Base-by-base conservation (phyloP, 2,888 invertebrate species). In the Eretmocerus hayati region DNA sequence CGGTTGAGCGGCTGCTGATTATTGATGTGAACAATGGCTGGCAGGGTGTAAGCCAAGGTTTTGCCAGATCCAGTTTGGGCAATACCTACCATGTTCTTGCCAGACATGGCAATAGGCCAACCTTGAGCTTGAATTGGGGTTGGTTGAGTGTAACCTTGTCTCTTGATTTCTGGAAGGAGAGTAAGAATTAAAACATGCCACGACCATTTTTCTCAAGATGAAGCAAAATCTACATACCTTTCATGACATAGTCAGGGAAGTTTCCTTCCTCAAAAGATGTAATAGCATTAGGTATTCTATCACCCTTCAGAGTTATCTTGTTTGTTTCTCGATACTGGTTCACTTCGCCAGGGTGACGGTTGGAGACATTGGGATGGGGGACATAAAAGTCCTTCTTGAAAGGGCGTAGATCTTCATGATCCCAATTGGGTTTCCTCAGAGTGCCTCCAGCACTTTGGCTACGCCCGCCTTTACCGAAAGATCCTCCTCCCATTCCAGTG, bases 341-440 rank as follows among this genome's bases (percentile, higher is more conserved):
- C 1, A 93, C 81, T 60, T 87, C 83, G 31, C 79, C 78, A 52
- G 75, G 72, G 31, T 79, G 72, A 13, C 88, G 81, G 54, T 75
- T 77, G 39, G 80, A 71, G 0, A 90, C 87, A 59, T 82, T 78
- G 0, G 83, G 80, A 64, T 89, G 87, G 5, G 94, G 92, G 32
- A 85, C 78, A 66, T 95, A 96, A 66, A 95, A 95, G 72, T 93
- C 90, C 73, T 96, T 96, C 65, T 90, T 82, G 73, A 96, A 92
- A 1, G 90, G 89, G 33, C 85, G 85, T 16, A 96, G 75, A 31
- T 81, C 77, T 15, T 81, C 78, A 62, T 83, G 77, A 58, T 94
- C 92, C 95, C 95, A 96, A 56, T 85, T 81, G 5, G 93, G 89
- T 67, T 89, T 90, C 3, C 90, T 79, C 15, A 94, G 74, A 48